These are phyloP conservation scores for Geotrupes spiniger DNA, from an alignment of 2,888 invertebrate genomes.

Conservation along the genomic window DNA sequence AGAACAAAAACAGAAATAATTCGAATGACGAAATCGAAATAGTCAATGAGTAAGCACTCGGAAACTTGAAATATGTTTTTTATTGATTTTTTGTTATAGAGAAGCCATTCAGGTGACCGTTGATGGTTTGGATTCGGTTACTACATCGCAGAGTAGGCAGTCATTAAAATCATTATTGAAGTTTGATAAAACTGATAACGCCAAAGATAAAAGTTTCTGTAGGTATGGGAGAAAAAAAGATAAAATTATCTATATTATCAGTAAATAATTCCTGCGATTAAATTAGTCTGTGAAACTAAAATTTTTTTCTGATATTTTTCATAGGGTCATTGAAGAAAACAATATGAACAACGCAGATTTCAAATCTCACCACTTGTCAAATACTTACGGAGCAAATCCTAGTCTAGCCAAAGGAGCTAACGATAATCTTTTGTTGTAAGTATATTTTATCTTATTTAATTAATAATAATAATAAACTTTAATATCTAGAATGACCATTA, in stretches of 20 bases:
- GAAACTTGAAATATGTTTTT: background rate
- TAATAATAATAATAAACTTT: background rate
- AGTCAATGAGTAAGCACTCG: constrained; percentile 13
- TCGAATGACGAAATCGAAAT: constrained; percentile 8
- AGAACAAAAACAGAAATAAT: constrained; percentile 39
- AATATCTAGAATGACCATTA: no score
- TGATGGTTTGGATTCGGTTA: constrained; percentile 25
- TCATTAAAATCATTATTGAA: constrained; percentile 46
- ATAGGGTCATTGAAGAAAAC: constrained; percentile 41
- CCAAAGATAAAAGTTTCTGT: constrained; percentile 35
- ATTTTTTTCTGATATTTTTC: constrained; percentile 17
- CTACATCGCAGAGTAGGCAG: constrained; percentile 46
- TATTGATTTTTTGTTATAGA: constrained; percentile 1
- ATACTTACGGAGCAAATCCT: constrained; percentile 68
- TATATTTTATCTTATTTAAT: constrained; percentile 30
- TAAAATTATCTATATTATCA: background rate
- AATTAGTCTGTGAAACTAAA: no score
- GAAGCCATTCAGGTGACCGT: background rate
- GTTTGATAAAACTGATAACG: constrained; percentile 38
- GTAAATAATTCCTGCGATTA: background rate
- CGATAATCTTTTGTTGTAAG: constrained; percentile 75
- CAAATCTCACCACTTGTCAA: constrained; percentile 58
- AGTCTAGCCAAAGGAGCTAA: constrained; percentile 74
- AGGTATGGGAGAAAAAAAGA: constrained; percentile 30
- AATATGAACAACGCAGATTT: constrained; percentile 51